A percentile compares a stretch with the other conserved stretches of the same genome.
Evolutionary conservation across 2,888 invertebrate genomes (phyloP).

Genomic region (Tetropium fuscum): DNA sequence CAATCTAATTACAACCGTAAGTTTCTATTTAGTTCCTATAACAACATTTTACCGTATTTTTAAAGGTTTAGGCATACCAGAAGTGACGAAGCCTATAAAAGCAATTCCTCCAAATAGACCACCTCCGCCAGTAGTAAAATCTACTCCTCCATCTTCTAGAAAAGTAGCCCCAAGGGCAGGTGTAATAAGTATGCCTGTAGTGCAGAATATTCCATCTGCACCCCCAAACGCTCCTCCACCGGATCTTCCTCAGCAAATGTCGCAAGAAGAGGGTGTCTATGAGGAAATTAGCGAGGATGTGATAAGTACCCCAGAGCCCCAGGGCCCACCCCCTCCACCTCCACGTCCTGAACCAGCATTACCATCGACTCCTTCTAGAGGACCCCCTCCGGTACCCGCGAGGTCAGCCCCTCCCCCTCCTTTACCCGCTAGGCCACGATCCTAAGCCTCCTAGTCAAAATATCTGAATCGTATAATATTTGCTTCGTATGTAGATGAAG

Average conservation of each 20-base stretch:
- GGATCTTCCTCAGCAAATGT: constrained; percentile 53
- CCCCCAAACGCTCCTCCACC: constrained; percentile 53
- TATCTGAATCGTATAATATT: too few relatives aligned
- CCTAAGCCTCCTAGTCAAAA: constrained; percentile 35
- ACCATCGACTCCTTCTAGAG: constrained; percentile 71
- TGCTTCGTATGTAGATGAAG: too few relatives aligned
- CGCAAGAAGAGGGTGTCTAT: constrained; percentile 67
- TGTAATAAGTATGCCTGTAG: constrained; percentile 67
- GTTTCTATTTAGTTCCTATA: constrained; percentile 30
- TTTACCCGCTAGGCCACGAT: constrained; percentile 73
- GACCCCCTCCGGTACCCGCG: constrained; percentile 68
- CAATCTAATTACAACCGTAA: constrained; percentile 64
- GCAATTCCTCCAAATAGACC: constrained; percentile 68
- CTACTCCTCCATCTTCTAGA: constrained; percentile 69
- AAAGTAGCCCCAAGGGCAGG: constrained; percentile 63
- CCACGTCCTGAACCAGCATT: constrained; percentile 69
- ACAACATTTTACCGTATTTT: not conserved
- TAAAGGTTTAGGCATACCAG: constrained; percentile 66
- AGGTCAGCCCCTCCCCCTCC: constrained; percentile 74
- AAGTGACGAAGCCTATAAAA: constrained; percentile 60
- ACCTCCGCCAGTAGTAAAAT: constrained; percentile 65
- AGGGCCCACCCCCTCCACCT: constrained; percentile 70
- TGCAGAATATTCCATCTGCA: constrained; percentile 51
- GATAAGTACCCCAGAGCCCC: constrained; percentile 67
- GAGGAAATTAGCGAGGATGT: constrained; percentile 70